Evolutionary conservation across 2,888 invertebrate genomes (phyloP).

Genomic region (Osmoderma eremita): DNA sequence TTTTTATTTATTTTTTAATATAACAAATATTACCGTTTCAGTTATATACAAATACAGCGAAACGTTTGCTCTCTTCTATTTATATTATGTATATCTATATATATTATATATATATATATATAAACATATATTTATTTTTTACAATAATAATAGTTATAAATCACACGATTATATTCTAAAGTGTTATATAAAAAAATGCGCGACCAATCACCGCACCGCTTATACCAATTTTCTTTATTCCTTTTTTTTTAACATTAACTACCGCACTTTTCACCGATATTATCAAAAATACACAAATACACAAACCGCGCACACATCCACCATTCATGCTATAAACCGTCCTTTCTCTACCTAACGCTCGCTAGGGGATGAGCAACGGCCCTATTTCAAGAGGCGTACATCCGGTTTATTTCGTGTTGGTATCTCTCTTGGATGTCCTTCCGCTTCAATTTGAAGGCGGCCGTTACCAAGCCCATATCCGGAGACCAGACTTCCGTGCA

Average conservation of each 20-base stretch:
- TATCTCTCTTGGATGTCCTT: slow-evolving; percentile 96
- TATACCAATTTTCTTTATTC: background rate
- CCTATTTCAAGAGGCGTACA: slow-evolving; percentile 90
- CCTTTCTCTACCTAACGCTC: slow-evolving; percentile 29
- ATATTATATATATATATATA: slow-evolving; percentile 16
- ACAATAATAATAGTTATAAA: slow-evolving; percentile 28
- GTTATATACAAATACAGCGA: slow-evolving; percentile 34
- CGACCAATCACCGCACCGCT: slow-evolving; percentile 20
- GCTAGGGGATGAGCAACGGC: slow-evolving; percentile 19
- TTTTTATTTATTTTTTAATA: background rate
- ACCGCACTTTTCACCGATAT: background rate
- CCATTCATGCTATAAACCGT: slow-evolving; percentile 12
- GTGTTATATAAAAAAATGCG: slow-evolving; percentile 32
- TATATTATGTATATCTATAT: too few relatives aligned
- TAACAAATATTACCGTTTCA: slow-evolving; percentile 8
- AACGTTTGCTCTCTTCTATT: background rate
- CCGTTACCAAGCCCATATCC: slow-evolving; percentile 96
- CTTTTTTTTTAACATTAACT: background rate
- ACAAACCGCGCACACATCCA: slow-evolving; percentile 15
- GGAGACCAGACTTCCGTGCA: slow-evolving; percentile 97
- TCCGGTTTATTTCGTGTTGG: slow-evolving; percentile 89
- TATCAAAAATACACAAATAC: background rate
- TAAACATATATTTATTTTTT: slow-evolving; percentile 5
- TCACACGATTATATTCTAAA: slow-evolving; percentile 34
- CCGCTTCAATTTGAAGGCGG: slow-evolving; percentile 96